Conservation (phyloP, 2,797 vertebrate species). For the Parotocinclus haroldoi region DNA sequence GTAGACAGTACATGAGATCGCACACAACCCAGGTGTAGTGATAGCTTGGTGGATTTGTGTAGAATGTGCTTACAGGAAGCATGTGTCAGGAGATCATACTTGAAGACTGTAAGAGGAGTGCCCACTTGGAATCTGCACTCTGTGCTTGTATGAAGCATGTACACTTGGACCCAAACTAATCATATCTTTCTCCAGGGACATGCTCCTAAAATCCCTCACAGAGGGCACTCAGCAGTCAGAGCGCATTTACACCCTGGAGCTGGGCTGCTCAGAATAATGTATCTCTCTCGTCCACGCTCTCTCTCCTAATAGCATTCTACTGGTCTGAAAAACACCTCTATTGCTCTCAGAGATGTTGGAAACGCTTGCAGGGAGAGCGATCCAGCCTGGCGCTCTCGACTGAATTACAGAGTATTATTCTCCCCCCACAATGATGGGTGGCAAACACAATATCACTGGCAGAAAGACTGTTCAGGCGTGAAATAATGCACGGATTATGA, state of each 20-base stretch:
- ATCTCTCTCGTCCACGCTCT: conserved; percentile 14
- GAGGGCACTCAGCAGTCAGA: conserved; percentile 44
- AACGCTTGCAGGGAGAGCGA: conserved; percentile 6
- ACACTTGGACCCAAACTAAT: conserved; percentile 46
- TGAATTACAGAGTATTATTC: conserved; percentile 29
- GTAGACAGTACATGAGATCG: too few relatives aligned
- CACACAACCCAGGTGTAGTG: neutral
- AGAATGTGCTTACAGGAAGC: too few relatives aligned
- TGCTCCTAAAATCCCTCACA: conserved; percentile 37
- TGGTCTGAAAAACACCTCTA: conserved; percentile 21
- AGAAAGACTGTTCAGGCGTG: conserved; percentile 20
- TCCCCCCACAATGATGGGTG: conserved; percentile 28
- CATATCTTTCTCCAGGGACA: conserved; percentile 42
- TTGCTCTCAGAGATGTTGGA: conserved; percentile 26
- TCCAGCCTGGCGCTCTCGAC: conserved; percentile 10
- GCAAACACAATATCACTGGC: conserved; percentile 26
- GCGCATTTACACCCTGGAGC: conserved; percentile 40
- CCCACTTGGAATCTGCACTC: conserved; percentile 11
- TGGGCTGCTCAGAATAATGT: conserved; percentile 44
- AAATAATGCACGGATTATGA: conserved; percentile 35
- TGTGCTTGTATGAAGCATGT: conserved; percentile 17
- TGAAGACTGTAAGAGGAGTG: conserved; percentile 7
- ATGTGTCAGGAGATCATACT: conserved; percentile 1
- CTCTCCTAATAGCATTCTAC: conserved; percentile 20
- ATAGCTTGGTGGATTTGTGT: conserved; percentile 11